phyloP scores from a whole-genome alignment of 2,797 vertebrate genomes.

The Hoplostethus atlanticus region DNA sequence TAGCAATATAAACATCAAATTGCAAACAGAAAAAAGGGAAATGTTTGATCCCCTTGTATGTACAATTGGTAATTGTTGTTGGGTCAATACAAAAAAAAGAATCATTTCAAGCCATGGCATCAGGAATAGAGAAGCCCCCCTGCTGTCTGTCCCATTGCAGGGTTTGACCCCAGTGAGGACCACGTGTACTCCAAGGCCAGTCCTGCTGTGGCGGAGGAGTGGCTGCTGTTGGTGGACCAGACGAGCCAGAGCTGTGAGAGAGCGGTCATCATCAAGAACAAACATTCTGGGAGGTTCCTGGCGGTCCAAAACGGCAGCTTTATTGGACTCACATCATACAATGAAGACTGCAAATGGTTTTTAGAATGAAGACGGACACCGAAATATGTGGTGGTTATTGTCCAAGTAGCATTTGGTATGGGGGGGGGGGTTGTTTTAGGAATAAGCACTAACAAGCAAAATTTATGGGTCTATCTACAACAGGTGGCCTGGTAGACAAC shows the following conservation, averaged over 20 bases:
- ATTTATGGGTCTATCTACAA: constrained; percentile 29
- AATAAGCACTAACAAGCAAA: constrained; percentile 18
- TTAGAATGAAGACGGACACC: constrained; percentile 44
- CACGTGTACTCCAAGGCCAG: constrained; percentile 38
- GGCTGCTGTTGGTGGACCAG: constrained; percentile 68
- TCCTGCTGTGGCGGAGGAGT: constrained; percentile 54
- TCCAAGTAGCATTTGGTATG: neutral
- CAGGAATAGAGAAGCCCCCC: neutral
- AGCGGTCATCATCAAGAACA: constrained; percentile 70
- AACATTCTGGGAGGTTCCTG: constrained; percentile 55
- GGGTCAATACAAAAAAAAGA: constrained; percentile 38
- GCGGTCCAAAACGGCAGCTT: constrained; percentile 51
- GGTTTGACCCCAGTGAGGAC: constrained; percentile 45
- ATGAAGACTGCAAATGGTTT: constrained; percentile 68
- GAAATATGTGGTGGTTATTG: neutral
- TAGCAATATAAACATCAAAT: constrained; percentile 53
- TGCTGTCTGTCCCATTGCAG: constrained; percentile 23
- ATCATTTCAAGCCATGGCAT: neutral
- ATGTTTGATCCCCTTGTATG: constrained; percentile 29
- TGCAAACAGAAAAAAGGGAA: constrained; percentile 20
- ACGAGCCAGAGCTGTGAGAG: constrained; percentile 58
- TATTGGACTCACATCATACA: constrained; percentile 47
- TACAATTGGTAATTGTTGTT: constrained; percentile 27
- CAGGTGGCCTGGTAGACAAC: constrained; percentile 36
- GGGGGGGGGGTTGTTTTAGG: neutral